Conservation (phyloP, 2,797 vertebrate genomes). For the Peromyscus aztecus region DNA sequence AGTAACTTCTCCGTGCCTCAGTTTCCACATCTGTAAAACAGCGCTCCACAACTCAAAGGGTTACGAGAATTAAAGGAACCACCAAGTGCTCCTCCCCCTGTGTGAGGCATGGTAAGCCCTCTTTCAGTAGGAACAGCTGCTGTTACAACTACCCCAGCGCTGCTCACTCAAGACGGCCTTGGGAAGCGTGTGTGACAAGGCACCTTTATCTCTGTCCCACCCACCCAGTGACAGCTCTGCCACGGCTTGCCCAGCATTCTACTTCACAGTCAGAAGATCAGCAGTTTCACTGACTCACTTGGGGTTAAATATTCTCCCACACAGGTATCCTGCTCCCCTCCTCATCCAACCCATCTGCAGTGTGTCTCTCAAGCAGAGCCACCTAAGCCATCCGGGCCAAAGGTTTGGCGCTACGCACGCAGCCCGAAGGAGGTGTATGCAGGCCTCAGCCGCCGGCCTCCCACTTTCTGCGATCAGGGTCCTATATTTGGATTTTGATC, state of each 20-base stretch:
- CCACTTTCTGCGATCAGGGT: slow-evolving; percentile 64
- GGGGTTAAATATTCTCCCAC: neutral
- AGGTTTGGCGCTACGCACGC: rapidly evolving
- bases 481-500: slow-evolving; percentile 81
- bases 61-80: neutral
- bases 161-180: neutral
- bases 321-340: neutral
- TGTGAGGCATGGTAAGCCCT: neutral
- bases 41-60: neutral
- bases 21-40: slow-evolving; percentile 20
- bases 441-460: slow-evolving; percentile 29
- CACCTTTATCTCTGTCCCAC: neutral
- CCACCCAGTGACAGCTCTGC: neutral
- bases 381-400: neutral
- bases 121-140: neutral
- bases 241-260: neutral
- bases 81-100: neutral
- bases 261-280: neutral
- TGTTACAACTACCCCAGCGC: too few species aligned
- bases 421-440: neutral
- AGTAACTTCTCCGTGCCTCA: slow-evolving; percentile 23
- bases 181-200: neutral
- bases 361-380: neutral
- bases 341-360: neutral
- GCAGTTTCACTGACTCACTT: neutral